Percentiles rank a stretch among this genome's conserved stretches.
Conservation (phyloP, 1,140 invertebrate genomes). For the Caenorhabditis inopinata region DNA sequence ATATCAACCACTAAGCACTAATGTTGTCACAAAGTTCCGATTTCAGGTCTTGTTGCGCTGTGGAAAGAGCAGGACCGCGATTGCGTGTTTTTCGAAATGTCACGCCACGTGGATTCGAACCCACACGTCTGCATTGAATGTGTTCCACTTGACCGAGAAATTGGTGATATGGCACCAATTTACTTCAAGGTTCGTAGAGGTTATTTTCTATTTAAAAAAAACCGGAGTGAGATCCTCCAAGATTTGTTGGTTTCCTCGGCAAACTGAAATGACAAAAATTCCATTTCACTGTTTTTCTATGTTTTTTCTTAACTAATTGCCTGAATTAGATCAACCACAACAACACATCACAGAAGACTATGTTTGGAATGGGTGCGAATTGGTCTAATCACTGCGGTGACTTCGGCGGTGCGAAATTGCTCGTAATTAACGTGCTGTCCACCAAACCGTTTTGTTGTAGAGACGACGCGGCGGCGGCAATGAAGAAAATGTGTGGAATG, state of each 20-base stretch:
- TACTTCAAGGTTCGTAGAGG: slow-evolving; percentile 77
- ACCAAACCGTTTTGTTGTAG: too few relatives aligned
- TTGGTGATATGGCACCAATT: slow-evolving; percentile 82
- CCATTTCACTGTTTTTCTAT: too few relatives aligned
- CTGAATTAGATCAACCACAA: too few relatives aligned
- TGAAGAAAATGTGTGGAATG: background rate
- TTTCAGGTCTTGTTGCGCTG: slow-evolving; percentile 75
- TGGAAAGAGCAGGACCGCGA: slow-evolving; percentile 75
- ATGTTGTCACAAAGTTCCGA: background rate
- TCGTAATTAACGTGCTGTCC: slow-evolving; percentile 1
- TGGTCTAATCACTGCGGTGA: background rate
- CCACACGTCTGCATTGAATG: slow-evolving; percentile 80
- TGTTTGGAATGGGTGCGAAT: background rate
- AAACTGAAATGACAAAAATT: too few relatives aligned
- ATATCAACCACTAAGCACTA: background rate
- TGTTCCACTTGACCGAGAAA: slow-evolving; percentile 79
- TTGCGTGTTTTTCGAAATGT: slow-evolving; percentile 86
- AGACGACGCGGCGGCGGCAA: background rate
- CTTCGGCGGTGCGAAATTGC: background rate
- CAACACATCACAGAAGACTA: too few relatives aligned
- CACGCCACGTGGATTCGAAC: slow-evolving; percentile 59
- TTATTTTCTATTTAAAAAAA: too few relatives aligned
- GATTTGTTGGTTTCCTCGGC: too few relatives aligned
- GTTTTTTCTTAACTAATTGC: too few relatives aligned
- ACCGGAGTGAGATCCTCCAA: too few relatives aligned